Percentiles rank a stretch among this genome's conserved stretches.
Evolutionary conservation across 2,113 vertebrate species (phyloP).

Genomic region (Oostethus manadensis): DNA sequence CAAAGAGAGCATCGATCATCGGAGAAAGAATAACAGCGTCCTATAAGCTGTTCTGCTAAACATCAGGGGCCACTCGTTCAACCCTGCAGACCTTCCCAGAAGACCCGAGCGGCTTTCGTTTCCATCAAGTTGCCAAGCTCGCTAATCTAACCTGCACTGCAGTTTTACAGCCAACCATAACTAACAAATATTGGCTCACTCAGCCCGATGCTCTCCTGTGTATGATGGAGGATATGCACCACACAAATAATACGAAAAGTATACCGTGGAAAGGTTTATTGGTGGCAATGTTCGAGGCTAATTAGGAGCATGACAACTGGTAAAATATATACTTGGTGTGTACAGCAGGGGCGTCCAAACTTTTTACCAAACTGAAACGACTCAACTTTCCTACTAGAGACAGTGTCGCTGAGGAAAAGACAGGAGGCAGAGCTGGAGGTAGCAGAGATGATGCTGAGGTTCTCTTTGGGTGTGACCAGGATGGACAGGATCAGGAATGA

Average conservation of each 20-base stretch:
- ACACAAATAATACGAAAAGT: conserved; percentile 18
- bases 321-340: conserved; percentile 3
- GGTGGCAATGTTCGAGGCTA: conserved; percentile 9
- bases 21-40: conserved; percentile 6
- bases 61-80: conserved; percentile 17
- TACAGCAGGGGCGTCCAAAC: neutral
- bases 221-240: conserved; percentile 32
- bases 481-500: too few species aligned
- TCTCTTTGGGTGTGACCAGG: too few species aligned
- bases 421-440: too few species aligned
- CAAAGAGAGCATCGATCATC: neutral
- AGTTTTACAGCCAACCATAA: conserved; percentile 49
- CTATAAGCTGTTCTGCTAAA: conserved; percentile 45
- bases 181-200: conserved; percentile 28
- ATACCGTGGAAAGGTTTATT: conserved; percentile 19
- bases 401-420: too few species aligned
- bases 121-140: conserved; percentile 36
- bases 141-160: conserved; percentile 42
- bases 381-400: too few species aligned
- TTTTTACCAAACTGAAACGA: too few species aligned
- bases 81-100: conserved; percentile 14
- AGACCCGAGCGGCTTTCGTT: conserved; percentile 42
- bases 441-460: too few species aligned
- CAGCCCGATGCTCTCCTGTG: conserved; percentile 9
- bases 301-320: conserved; percentile 20